A percentile compares a stretch with the other conserved stretches of the same genome.
Conservation (phyloP, 2,888 invertebrate genomes). For the Thelaira solivaga region DNA sequence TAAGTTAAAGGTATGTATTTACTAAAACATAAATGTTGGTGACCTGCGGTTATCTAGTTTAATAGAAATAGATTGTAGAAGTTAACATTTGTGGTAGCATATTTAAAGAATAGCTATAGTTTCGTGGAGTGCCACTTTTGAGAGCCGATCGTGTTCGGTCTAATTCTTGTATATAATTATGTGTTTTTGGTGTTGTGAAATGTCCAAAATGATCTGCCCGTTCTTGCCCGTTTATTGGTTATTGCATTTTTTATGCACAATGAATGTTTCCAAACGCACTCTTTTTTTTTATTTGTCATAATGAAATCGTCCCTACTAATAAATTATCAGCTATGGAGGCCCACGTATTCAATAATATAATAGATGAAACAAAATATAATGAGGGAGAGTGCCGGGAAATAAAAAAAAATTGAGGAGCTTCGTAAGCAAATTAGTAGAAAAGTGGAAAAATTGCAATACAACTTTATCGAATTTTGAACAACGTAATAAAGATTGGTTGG, state of each 20-base stretch:
- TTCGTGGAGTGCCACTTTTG: constrained; percentile 1
- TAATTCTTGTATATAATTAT: background rate
- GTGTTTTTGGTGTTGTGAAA: background rate
- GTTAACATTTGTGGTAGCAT: background rate
- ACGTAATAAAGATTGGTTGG: constrained; percentile 9
- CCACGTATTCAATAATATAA: constrained; percentile 12
- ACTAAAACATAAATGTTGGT: background rate
- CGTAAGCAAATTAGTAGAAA: background rate
- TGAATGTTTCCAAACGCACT: constrained; percentile 8
- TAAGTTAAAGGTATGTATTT: background rate
- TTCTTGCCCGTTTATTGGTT: background rate
- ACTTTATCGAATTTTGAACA: constrained; percentile 4
- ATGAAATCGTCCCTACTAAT: constrained; percentile 7
- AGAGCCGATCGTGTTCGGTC: constrained; percentile 3
- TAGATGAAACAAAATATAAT: background rate
- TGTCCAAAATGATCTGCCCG: background rate
- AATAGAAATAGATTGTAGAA: constrained; percentile 1
- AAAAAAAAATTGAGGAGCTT: constrained; percentile 1
- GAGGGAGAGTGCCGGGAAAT: constrained; percentile 6
- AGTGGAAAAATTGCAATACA: background rate
- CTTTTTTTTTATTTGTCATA: constrained; percentile 13
- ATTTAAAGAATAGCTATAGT: background rate
- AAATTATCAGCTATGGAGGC: constrained; percentile 3
- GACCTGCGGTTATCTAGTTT: background rate
- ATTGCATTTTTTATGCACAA: background rate